phyloP scores from a whole-genome alignment of 2,888 invertebrate genomes.

The Epinotia nisella region DNA sequence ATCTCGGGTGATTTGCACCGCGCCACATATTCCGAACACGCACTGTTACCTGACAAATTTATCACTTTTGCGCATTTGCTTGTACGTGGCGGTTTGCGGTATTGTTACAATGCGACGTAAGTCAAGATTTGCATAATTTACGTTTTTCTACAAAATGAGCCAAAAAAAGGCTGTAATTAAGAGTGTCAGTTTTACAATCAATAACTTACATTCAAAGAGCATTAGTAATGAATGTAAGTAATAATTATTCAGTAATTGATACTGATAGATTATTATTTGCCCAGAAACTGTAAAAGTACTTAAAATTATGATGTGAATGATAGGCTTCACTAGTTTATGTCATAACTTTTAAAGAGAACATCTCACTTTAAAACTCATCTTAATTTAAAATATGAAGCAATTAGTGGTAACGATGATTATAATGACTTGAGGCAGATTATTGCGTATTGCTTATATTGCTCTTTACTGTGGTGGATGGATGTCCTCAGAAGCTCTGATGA shows the following conservation, averaged over 20 bases:
- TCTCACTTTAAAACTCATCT: slow-evolving; percentile 12
- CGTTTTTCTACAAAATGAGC: neutral
- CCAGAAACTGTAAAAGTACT: no score
- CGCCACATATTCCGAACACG: slow-evolving; percentile 73
- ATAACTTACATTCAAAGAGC: no score
- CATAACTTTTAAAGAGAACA: slow-evolving; percentile 3
- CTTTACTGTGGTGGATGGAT: neutral
- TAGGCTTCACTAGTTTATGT: slow-evolving; percentile 1
- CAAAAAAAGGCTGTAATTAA: neutral
- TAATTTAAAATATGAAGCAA: slow-evolving; percentile 14
- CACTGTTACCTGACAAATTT: slow-evolving; percentile 79
- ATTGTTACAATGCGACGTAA: slow-evolving; percentile 43
- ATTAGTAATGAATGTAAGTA: no score
- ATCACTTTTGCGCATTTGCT: slow-evolving; percentile 72
- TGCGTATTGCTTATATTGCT: neutral
- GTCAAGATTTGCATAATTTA: slow-evolving; percentile 27
- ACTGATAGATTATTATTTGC: no score
- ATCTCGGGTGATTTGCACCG: slow-evolving; percentile 73
- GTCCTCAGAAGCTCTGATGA: no score
- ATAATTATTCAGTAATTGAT: no score
- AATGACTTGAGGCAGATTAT: neutral
- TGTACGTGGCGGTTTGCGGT: slow-evolving; percentile 47
- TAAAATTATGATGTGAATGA: neutral
- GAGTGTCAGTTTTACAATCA: no score
- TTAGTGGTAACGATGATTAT: slow-evolving; percentile 6